These are phyloP conservation scores for Diarsia brunnea DNA, from an alignment of 2,888 invertebrate species.

Conservation along the genomic window DNA sequence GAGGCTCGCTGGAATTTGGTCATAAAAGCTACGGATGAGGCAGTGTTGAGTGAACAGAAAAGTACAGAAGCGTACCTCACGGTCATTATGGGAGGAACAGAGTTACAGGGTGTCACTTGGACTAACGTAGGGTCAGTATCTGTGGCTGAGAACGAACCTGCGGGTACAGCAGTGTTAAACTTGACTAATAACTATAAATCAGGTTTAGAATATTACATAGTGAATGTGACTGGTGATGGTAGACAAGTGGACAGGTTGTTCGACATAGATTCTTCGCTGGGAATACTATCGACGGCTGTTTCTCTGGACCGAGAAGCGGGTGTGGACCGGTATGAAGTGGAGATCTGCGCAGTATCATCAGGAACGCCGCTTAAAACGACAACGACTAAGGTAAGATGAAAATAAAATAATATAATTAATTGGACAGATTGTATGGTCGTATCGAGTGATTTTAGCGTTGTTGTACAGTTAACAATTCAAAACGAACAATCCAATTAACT, in stretches of 20 bases:
- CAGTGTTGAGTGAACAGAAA: constrained; percentile 96
- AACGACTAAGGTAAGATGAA: constrained; percentile 94
- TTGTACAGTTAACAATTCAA: constrained; percentile 74
- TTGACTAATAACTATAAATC: constrained; percentile 93
- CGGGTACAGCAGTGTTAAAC: constrained; percentile 96
- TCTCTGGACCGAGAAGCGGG: constrained; percentile 96
- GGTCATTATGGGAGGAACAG: constrained; percentile 93
- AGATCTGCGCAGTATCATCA: constrained; percentile 95
- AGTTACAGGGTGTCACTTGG: constrained; percentile 91
- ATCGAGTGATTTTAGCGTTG: constrained; percentile 71
- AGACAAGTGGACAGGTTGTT: constrained; percentile 96
- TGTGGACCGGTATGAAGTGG: constrained; percentile 95
- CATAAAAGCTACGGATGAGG: constrained; percentile 97
- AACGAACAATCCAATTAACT: constrained; percentile 86
- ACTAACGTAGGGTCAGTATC: constrained; percentile 93
- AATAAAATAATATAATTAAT: constrained; percentile 66
- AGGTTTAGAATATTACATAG: constrained; percentile 97
- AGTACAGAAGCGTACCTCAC: constrained; percentile 97
- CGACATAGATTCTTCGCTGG: constrained; percentile 96
- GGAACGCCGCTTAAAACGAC: constrained; percentile 94
- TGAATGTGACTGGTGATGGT: constrained; percentile 94
- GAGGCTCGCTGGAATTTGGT: constrained; percentile 95
- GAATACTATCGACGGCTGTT: constrained; percentile 96
- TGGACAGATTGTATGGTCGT: constrained; percentile 67
- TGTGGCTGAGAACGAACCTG: constrained; percentile 97